Percentiles rank a stretch among this genome's conserved stretches.
Evolutionary conservation across 2,113 vertebrate species (phyloP).

Genomic region (Mesembrinibis cayennensis): DNA sequence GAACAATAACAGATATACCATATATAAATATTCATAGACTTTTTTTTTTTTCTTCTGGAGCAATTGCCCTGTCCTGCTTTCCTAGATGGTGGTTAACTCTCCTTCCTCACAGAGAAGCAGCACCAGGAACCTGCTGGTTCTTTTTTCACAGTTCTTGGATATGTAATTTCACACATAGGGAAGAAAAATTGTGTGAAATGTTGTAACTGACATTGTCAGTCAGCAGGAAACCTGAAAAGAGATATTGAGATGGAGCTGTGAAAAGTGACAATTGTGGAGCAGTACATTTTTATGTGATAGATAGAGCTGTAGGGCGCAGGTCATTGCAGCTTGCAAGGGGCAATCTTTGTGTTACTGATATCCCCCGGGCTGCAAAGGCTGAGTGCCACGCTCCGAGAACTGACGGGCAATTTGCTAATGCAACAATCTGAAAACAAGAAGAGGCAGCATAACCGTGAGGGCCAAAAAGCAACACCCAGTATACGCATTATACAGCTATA

Average conservation of each 20-base stretch:
- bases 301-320: conserved; percentile 59
- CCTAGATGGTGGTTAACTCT: neutral
- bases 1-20: neutral
- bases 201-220: conserved; percentile 64
- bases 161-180: conserved; percentile 55
- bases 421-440: neutral
- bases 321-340: conserved; percentile 73
- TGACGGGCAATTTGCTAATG: conserved; percentile 56
- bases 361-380: conserved; percentile 75
- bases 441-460: neutral
- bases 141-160: conserved; percentile 39
- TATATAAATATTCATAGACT: neutral
- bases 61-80: neutral
- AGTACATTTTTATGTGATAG: conserved; percentile 41
- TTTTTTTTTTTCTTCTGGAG: neutral
- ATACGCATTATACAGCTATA: neutral
- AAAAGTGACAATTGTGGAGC: conserved; percentile 29
- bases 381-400: conserved; percentile 22
- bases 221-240: conserved; percentile 70
- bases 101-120: neutral
- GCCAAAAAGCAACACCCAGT: neutral
- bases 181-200: conserved; percentile 61
- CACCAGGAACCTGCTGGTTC: conserved; percentile 8
- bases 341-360: conserved; percentile 82
- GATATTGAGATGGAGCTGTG: conserved; percentile 56